Evolutionary conservation across 1,140 invertebrate species (phyloP).

Genomic region (Apis florea): DNA sequence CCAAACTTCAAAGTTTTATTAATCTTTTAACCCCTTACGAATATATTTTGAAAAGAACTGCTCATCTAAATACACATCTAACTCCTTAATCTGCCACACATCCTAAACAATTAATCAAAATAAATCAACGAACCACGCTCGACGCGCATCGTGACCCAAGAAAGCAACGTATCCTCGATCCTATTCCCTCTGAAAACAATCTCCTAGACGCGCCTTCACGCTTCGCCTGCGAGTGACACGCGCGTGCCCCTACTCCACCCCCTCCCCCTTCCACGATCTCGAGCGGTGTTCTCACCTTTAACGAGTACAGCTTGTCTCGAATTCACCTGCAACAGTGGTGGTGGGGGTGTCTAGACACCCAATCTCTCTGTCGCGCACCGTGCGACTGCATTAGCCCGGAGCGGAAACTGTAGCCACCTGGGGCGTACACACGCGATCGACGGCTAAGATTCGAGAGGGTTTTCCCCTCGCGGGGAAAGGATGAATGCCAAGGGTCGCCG

Average conservation of each 20-base stretch:
- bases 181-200: not conserved
- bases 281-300: constrained; percentile 12
- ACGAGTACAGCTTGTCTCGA: constrained; percentile 31
- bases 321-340: not conserved
- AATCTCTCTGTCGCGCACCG: constrained; percentile 48
- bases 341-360: constrained; percentile 61
- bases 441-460: constrained; percentile 27
- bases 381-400: constrained; percentile 15
- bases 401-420: constrained; percentile 14
- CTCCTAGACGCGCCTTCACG: constrained; percentile 10
- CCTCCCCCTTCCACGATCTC: no score
- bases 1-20: no score
- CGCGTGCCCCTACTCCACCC: not conserved
- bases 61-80: no score
- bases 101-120: not conserved
- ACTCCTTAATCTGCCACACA: no score
- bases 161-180: no score
- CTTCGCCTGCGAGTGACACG: constrained; percentile 19
- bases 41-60: no score
- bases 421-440: constrained; percentile 8
- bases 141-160: not conserved
- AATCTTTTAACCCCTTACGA: no score
- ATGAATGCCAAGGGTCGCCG: no score
- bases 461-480: not conserved
- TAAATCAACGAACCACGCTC: not conserved